Evolutionary conservation across 2,113 vertebrate genomes (phyloP).

Genomic region (Notothenia rossii): DNA sequence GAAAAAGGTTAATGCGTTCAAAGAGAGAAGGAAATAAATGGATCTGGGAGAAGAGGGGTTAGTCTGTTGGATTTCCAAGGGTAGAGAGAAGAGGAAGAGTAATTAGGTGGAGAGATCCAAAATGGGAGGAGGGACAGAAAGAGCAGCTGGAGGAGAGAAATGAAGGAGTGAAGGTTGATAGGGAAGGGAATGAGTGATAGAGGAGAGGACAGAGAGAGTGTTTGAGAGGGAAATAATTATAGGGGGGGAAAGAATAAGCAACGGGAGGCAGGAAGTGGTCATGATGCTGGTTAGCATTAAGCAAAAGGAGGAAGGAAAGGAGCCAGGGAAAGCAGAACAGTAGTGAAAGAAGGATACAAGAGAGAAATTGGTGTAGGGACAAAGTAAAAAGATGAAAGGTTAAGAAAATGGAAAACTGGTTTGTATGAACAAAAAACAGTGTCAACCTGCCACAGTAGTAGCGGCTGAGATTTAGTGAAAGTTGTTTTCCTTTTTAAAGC

Average conservation of each 20-base stretch:
- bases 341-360: neutral
- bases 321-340: slow-evolving; percentile 46
- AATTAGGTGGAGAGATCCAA: slow-evolving; percentile 65
- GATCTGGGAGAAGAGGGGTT: slow-evolving; percentile 26
- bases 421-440: too few relatives aligned
- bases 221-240: neutral
- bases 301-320: slow-evolving; percentile 5
- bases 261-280: neutral
- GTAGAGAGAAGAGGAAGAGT: slow-evolving; percentile 59
- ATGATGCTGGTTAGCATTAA: slow-evolving; percentile 4
- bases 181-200: neutral
- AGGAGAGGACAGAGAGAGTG: slow-evolving; percentile 2
- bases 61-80: slow-evolving; percentile 48
- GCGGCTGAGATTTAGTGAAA: neutral
- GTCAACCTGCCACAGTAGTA: too few relatives aligned
- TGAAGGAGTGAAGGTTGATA: slow-evolving; percentile 28
- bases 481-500: too few relatives aligned
- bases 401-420: too few relatives aligned
- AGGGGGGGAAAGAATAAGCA: neutral
- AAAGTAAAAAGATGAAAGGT: neutral
- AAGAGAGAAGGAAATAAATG: slow-evolving; percentile 44
- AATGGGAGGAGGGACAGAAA: slow-evolving; percentile 49
- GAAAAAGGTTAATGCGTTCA: slow-evolving; percentile 10
- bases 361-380: neutral
- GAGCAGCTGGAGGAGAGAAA: slow-evolving; percentile 54